Base-by-base conservation (phyloP, 1,140 invertebrate genomes). In the Trachymyrmex septentrionalis region DNA sequence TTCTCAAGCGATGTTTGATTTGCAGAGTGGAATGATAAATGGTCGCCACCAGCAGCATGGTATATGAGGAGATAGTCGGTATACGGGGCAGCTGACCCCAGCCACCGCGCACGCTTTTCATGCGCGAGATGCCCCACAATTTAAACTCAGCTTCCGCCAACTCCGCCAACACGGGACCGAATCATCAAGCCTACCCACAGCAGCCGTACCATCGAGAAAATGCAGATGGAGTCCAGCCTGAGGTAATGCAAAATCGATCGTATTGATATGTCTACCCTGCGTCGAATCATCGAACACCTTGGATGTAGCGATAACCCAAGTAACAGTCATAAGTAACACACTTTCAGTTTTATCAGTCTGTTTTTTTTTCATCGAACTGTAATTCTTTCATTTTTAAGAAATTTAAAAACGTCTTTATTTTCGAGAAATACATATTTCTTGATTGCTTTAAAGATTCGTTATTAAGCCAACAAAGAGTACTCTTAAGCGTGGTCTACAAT, bases 81-180 rank as follows among this genome's bases (percentile, higher is more conserved):
- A 93, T 95, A 84, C 92, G 94, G 93, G 95, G 93, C 92, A 96
- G 95, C 95, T 96, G 95, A 95, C 95, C 95, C 93, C 95, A 95
- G 93, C 95, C 95, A 80, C 94, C 95, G 91, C 95, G 95, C 88
- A 95, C 91, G 87, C 93, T 95, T 73, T 93, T 94, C 81, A 94
- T 91, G 92, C 93, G 92, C 92, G 93, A 94, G 91, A 95, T 94
- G 94, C 93, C 93, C 92, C 94, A 94, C 91, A 95, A 94, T 91
- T 91, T 94, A 91, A 95, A 95, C 85, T 92, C 93, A 76, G 93
- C 92, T 92, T 95, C 94, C 87, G 92, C 93, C 88, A 95, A 94
- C 87, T 93, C 93, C 64, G 92, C 93, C 84, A 95, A 94, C 91
- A 92, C 93, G 84, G 92, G 93, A 93, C 89, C 94, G 88, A 91